Evolutionary conservation across 2,888 invertebrate species (phyloP).

Genomic region (Hirudinaria manillensis): DNA sequence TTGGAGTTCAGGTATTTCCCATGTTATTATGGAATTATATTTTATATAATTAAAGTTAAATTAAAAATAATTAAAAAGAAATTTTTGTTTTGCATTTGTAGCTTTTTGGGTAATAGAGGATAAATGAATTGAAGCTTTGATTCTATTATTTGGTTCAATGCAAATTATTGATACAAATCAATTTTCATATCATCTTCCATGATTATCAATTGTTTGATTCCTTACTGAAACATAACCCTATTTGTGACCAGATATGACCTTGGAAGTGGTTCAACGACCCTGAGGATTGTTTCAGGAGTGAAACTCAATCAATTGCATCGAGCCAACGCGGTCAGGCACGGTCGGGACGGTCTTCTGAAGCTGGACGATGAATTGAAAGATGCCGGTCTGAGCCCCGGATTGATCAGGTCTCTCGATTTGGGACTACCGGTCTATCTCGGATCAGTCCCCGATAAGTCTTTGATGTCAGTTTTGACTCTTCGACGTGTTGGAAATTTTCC

Average conservation of each 20-base stretch:
- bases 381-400: conserved; percentile 31
- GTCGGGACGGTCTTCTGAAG: conserved; percentile 31
- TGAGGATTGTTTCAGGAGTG: conserved; percentile 20
- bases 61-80: neutral
- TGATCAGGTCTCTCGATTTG: conserved; percentile 17
- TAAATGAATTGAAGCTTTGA: no score
- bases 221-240: no score
- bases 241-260: conserved; percentile 30
- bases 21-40: neutral
- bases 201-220: no score
- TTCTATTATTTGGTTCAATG: no score
- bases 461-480: conserved; percentile 13
- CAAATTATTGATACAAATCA: neutral
- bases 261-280: conserved; percentile 32
- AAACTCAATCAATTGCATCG: conserved; percentile 28
- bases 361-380: conserved; percentile 26
- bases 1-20: conserved; percentile 32
- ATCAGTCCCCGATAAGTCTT: conserved; percentile 20
- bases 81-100: no score
- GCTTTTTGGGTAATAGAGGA: no score
- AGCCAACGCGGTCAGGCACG: conserved; percentile 27
- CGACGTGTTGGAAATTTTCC: no score
- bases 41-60: neutral
- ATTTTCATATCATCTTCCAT: neutral
- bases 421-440: conserved; percentile 30